These are phyloP conservation scores for Drusus annulatus DNA, from an alignment of 1,140 invertebrate genomes.

Conservation along the genomic window DNA sequence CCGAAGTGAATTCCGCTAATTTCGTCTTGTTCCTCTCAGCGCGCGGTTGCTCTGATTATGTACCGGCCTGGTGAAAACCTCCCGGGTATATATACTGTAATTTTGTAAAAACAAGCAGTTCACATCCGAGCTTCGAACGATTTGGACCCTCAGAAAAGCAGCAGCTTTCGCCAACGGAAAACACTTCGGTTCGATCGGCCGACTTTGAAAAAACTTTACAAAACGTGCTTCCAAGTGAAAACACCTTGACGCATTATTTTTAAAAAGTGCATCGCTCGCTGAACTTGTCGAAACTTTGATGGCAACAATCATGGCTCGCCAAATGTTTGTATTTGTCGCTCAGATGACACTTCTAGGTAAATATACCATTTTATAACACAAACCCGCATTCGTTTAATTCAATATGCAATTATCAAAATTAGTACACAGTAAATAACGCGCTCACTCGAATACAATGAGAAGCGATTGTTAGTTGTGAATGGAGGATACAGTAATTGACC, in stretches of 20 bases:
- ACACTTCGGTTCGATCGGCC: neutral
- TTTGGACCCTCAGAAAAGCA: slow-evolving; percentile 40
- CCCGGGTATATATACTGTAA: slow-evolving; percentile 54
- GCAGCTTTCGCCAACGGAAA: neutral
- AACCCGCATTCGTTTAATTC: no score
- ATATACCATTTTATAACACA: neutral
- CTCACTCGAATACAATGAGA: no score
- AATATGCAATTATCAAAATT: no score
- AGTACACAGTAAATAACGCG: no score
- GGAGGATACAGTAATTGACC: no score
- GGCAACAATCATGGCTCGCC: slow-evolving; percentile 14
- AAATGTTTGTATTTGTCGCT: slow-evolving; percentile 24
- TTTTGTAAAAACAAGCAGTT: slow-evolving; percentile 57
- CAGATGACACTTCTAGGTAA: slow-evolving; percentile 10
- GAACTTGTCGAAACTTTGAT: neutral
- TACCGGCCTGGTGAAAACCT: slow-evolving; percentile 27
- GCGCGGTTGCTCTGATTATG: slow-evolving; percentile 19
- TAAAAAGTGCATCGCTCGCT: neutral
- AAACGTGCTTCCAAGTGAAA: slow-evolving; percentile 17
- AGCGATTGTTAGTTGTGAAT: no score
- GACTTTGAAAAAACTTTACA: slow-evolving; percentile 7
- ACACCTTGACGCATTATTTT: slow-evolving; percentile 14
- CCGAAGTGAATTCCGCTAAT: neutral
- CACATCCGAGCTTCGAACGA: slow-evolving; percentile 51
- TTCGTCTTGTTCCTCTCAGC: neutral